These are phyloP conservation scores for Podilymbus podiceps DNA, from an alignment of 2,113 vertebrate species.

Conservation along the genomic window DNA sequence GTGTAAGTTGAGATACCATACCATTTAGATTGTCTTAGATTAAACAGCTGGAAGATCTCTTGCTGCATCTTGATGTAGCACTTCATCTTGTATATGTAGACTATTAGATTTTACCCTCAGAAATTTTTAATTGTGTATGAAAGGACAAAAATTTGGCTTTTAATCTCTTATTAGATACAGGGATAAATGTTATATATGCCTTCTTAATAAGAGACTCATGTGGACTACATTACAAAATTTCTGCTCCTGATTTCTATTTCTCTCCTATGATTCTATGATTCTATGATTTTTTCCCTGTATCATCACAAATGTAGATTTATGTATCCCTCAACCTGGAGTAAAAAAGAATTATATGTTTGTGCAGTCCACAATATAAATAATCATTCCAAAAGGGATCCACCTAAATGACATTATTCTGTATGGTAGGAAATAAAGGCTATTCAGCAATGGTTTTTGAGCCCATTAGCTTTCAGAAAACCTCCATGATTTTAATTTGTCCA, in stretches of 20 bases:
- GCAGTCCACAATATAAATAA: no score
- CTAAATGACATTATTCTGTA: not conserved
- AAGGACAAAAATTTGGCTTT: not conserved
- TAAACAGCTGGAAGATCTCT: not conserved
- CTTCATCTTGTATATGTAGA: not conserved
- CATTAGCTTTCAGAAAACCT: constrained; percentile 27
- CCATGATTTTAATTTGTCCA: not conserved
- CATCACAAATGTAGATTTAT: not conserved
- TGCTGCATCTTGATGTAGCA: not conserved
- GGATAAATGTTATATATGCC: not conserved
- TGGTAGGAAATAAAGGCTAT: not conserved
- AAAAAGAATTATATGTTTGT: not conserved
- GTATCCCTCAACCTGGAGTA: not conserved
- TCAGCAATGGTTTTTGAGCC: not conserved
- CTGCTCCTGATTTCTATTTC: not conserved
- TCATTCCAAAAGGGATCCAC: not conserved
- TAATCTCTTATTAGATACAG: not conserved
- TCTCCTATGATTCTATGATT: no score
- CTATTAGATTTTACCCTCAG: not conserved
- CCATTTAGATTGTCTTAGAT: not conserved
- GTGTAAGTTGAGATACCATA: not conserved
- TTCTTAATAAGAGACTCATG: not conserved
- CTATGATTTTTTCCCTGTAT: not conserved
- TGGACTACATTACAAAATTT: not conserved
- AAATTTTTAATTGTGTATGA: not conserved